Percentiles rank a stretch among this genome's conserved stretches.
These are phyloP conservation scores for Megaptera novaeangliae DNA, from an alignment of 2,113 vertebrate species.

Conservation along the genomic window DNA sequence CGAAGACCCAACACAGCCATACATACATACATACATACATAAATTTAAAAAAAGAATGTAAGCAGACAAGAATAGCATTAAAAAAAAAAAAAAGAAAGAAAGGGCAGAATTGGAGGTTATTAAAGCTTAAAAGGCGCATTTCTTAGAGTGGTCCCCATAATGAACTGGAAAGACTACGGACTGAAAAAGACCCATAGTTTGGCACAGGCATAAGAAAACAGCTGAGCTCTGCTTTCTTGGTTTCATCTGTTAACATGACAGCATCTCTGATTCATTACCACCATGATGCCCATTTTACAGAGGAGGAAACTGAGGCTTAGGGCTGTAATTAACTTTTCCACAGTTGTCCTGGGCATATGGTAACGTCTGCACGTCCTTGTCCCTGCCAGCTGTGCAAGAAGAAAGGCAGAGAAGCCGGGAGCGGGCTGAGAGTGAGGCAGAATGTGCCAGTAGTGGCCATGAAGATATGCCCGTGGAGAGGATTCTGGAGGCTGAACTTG, in stretches of 20 bases:
- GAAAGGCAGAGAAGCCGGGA: conserved; percentile 95
- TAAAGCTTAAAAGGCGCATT: no score
- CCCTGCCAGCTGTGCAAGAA: conserved; percentile 90
- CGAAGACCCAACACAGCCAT: no score
- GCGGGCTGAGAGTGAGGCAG: conserved; percentile 88
- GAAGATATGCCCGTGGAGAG: conserved; percentile 98
- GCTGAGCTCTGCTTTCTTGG: neutral
- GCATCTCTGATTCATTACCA: neutral
- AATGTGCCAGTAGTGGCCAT: conserved; percentile 84
- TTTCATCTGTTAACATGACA: neutral
- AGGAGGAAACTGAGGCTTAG: neutral
- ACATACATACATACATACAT: no score
- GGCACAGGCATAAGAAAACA: neutral
- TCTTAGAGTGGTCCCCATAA: neutral
- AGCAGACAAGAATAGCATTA: no score
- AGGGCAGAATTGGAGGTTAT: no score
- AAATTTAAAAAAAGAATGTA: no score
- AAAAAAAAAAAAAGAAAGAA: no score
- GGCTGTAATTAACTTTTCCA: neutral
- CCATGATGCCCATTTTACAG: neutral
- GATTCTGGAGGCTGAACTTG: conserved; percentile 95
- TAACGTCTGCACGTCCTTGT: neutral
- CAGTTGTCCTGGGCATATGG: neutral
- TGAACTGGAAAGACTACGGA: neutral
- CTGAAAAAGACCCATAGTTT: neutral